These are phyloP conservation scores for Spheniscus mendiculus DNA, from an alignment of 2,113 vertebrate species.

Conservation along the genomic window DNA sequence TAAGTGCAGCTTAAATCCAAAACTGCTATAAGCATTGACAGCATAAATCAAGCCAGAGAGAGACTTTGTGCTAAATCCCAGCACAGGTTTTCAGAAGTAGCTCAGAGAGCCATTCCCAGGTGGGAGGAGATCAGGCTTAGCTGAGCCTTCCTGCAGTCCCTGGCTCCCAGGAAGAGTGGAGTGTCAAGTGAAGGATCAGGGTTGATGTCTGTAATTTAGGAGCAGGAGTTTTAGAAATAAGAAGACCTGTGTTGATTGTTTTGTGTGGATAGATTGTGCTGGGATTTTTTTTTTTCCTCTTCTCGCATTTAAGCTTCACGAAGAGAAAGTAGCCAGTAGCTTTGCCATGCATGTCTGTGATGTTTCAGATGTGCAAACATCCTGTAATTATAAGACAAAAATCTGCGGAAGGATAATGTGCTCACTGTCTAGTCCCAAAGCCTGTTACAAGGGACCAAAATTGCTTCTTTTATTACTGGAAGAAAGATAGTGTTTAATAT, in stretches of 20 bases:
- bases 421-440: neutral
- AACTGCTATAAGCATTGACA: neutral
- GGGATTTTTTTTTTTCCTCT: neutral
- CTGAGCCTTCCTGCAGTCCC: neutral
- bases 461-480: neutral
- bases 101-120: neutral
- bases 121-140: neutral
- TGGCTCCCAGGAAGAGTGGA: neutral
- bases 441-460: neutral
- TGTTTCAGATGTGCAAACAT: neutral
- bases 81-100: neutral
- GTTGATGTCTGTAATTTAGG: neutral
- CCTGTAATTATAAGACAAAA: neutral
- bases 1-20: neutral
- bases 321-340: neutral
- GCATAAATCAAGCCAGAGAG: neutral
- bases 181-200: neutral
- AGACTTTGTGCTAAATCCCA: neutral
- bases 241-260: neutral
- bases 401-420: neutral
- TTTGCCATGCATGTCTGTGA: neutral
- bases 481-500: neutral
- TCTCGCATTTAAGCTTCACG: neutral
- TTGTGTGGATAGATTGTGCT: neutral
- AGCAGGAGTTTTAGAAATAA: neutral